phyloP scores from a whole-genome alignment of 2,888 invertebrate species.

The Temnothorax unifasciatus region DNA sequence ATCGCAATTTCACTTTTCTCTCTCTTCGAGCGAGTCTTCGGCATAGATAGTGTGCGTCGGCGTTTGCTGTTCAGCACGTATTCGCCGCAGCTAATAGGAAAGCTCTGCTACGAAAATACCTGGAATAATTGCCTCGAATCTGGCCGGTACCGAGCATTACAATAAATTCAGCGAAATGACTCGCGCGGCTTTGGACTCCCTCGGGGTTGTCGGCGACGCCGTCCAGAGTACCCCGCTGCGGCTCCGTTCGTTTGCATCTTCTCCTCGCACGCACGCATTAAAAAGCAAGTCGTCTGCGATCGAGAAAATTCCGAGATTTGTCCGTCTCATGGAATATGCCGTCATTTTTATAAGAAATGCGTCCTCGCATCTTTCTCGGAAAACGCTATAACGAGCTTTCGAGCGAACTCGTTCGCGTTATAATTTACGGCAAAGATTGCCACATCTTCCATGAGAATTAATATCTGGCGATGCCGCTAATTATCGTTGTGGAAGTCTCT shows the following conservation, averaged over 20 bases:
- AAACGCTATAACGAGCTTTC: constrained; percentile 33
- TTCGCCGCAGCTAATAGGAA: constrained; percentile 77
- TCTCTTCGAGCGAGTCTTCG: background rate
- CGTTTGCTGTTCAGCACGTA: constrained; percentile 20
- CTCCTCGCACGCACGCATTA: constrained; percentile 44
- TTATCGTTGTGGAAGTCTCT: constrained; percentile 34
- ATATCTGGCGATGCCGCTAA: constrained; percentile 25
- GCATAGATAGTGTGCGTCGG: constrained; percentile 26
- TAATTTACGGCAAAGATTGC: constrained; percentile 9
- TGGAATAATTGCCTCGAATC: constrained; percentile 80
- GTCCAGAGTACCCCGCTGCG: constrained; percentile 60
- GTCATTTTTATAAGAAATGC: background rate
- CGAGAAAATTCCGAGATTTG: constrained; percentile 66
- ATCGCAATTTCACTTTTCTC: constrained; percentile 8
- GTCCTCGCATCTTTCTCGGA: background rate
- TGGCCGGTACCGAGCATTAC: constrained; percentile 73
- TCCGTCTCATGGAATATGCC: constrained; percentile 1
- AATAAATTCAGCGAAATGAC: constrained; percentile 79
- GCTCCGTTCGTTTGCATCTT: constrained; percentile 1
- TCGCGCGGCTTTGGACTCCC: constrained; percentile 61
- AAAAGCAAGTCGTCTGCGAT: constrained; percentile 54
- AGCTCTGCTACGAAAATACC: constrained; percentile 81
- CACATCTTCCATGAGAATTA: background rate
- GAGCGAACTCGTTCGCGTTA: constrained; percentile 13
- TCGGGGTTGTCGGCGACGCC: constrained; percentile 58